These are phyloP conservation scores for Eurystomus glaucurus DNA, from an alignment of 2,797 vertebrate species.

Conservation along the genomic window DNA sequence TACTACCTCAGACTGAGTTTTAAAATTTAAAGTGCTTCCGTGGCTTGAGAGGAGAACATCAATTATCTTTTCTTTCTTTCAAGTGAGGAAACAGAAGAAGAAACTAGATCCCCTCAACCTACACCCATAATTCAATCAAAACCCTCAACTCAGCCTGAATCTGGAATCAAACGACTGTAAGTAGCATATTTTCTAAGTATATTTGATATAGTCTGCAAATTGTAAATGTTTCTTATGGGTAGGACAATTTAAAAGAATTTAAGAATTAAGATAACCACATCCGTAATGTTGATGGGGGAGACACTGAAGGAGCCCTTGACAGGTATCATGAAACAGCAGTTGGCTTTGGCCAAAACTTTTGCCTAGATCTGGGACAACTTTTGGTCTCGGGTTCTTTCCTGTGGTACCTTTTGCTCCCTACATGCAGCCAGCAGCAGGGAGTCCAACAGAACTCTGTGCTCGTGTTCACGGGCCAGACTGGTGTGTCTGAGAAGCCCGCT, in stretches of 20 bases:
- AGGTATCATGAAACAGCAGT: background rate
- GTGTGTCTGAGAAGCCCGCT: background rate
- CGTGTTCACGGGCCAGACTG: background rate
- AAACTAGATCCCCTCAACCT: slow-evolving; percentile 83
- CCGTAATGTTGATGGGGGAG: background rate
- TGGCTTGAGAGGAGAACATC: background rate
- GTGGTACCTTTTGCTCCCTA: background rate
- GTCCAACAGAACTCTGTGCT: background rate
- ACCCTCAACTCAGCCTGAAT: slow-evolving; percentile 90
- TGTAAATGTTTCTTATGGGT: background rate
- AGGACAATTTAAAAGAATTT: background rate
- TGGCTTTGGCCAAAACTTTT: background rate
- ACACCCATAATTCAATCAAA: slow-evolving; percentile 85
- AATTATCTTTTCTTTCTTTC: slow-evolving; percentile 28
- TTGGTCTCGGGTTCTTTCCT: background rate
- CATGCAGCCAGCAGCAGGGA: accelerated
- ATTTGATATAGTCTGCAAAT: background rate
- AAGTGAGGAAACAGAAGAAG: slow-evolving; percentile 94
- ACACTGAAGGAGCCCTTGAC: background rate
- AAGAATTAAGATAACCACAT: background rate
- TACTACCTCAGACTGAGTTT: background rate
- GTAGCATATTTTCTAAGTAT: slow-evolving; percentile 68
- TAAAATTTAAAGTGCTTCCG: background rate
- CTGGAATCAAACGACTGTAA: slow-evolving; percentile 97
- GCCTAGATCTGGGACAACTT: background rate